phyloP scores from a whole-genome alignment of 2,888 invertebrate species.

The Stenchaetothrips biformis region DNA sequence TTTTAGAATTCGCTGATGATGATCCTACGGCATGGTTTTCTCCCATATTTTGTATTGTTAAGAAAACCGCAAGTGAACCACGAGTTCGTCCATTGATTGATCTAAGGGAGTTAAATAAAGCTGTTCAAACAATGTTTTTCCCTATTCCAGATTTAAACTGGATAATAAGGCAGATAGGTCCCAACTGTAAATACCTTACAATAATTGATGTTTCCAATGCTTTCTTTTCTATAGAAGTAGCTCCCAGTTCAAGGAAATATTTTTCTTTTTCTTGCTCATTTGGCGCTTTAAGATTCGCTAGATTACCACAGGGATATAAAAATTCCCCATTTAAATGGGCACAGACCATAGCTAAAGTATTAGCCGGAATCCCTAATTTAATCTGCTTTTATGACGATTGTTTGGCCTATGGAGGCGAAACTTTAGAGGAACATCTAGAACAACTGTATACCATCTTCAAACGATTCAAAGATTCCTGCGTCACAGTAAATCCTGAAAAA shows the following conservation, averaged over 20 bases:
- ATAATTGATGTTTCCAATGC: not conserved
- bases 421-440: not conserved
- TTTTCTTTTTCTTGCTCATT: not conserved
- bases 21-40: not conserved
- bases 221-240: conserved; percentile 9
- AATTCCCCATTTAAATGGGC: conserved; percentile 1
- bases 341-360: not conserved
- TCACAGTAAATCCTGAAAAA: not conserved
- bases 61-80: not conserved
- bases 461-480: not conserved
- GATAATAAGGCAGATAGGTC: not conserved
- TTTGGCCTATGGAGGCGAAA: not conserved
- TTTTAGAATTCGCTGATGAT: not conserved
- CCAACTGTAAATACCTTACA: not conserved
- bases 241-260: not conserved
- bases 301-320: not conserved
- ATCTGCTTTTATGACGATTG: not conserved
- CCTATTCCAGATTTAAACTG: not conserved
- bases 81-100: not conserved
- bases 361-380: not conserved
- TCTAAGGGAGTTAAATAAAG: not conserved
- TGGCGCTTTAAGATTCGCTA: not conserved
- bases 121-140: not conserved
- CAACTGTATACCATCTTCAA: not conserved
- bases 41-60: not conserved